Evolutionary conservation across 2,888 invertebrate species (phyloP), one percentile per base, ranked within the genome.

Genomic region (Nomada lathburiana): DNA sequence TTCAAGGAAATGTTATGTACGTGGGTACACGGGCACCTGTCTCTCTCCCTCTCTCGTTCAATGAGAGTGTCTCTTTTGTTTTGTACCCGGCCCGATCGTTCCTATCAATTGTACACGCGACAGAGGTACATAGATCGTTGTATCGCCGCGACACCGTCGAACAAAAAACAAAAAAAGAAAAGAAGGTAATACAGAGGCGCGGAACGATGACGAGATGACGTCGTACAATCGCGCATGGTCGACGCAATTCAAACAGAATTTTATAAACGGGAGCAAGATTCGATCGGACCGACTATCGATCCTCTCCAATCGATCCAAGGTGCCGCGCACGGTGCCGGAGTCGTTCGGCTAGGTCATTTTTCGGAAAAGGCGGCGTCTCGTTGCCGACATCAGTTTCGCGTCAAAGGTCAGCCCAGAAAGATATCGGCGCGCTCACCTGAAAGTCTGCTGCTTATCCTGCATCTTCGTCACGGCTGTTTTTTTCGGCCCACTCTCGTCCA

Each of bases 401-500:
- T 70, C 60, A 62, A 63, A 78, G 68, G 67, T 68, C 72, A 47
- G 18, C 42, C n/a, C 1, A 16, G 4, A 18, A 20, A 23, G 26
- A 44, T 47, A 62, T 44, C 44, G 53, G 10, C 42, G 44, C 16
- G n/a, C 85, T 74, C 82, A 92, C 91, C 90, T 91, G 89, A 92
- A 88, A 9, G 78, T 96, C 89, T 96, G 96, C 26, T 96, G 95
- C 92, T 96, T 96, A 89, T 97, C 96, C 57, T 95, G 95, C 76
- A 97, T 94, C 87, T 95, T 95, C 18, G 95, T 94, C 0, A 96
- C 94, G 4, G 95, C 94, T 1, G 96, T 95, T 92, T 96, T 97
- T 84, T 96, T 95, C 50, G 89, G 83, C 67, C 88, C 83, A 82
- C 93, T 94, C 83, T 95, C 94, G 59, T 94, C 94, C 42, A 95